Conservation (phyloP, 1,140 invertebrate species). For the Pygmarrhopalites habei region DNA sequence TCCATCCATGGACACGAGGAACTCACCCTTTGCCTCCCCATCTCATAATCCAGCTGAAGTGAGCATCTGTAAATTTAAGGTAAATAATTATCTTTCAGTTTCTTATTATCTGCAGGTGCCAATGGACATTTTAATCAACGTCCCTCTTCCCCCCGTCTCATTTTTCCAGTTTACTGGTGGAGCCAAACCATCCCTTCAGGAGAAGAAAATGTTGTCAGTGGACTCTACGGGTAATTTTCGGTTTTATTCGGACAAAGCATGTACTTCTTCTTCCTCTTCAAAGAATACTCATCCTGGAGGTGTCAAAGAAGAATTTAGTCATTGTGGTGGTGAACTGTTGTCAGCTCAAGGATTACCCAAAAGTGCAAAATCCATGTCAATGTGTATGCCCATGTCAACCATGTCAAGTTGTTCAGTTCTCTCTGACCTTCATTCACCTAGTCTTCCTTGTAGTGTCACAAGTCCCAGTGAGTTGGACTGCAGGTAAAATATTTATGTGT, state of each 20-base stretch:
- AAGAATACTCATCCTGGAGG: background rate
- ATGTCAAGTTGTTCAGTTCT: slow-evolving; percentile 1
- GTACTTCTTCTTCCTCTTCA: slow-evolving; percentile 1
- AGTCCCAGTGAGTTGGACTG: slow-evolving; percentile 1
- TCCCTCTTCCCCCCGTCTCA: too few relatives aligned
- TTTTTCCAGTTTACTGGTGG: slow-evolving; percentile 86
- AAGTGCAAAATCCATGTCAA: slow-evolving; percentile 36
- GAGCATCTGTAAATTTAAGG: slow-evolving; percentile 90
- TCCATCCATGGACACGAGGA: background rate
- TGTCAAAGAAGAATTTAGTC: background rate
- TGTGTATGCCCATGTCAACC: slow-evolving; percentile 31
- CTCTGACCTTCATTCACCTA: background rate
- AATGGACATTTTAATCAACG: too few relatives aligned
- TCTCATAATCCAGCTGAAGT: slow-evolving; percentile 48
- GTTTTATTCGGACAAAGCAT: slow-evolving; percentile 67
- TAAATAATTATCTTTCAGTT: too few relatives aligned
- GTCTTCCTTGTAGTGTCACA: slow-evolving; percentile 34
- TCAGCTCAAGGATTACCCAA: slow-evolving; percentile 20
- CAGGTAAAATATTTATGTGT: background rate
- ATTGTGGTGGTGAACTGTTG: background rate
- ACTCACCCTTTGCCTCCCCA: background rate
- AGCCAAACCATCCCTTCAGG: slow-evolving; percentile 73
- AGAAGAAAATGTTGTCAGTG: slow-evolving; percentile 82
- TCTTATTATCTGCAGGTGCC: too few relatives aligned
- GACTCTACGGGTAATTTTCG: slow-evolving; percentile 76